Base-by-base conservation (phyloP, 2,888 invertebrate species). In the Drosophila atripex region DNA sequence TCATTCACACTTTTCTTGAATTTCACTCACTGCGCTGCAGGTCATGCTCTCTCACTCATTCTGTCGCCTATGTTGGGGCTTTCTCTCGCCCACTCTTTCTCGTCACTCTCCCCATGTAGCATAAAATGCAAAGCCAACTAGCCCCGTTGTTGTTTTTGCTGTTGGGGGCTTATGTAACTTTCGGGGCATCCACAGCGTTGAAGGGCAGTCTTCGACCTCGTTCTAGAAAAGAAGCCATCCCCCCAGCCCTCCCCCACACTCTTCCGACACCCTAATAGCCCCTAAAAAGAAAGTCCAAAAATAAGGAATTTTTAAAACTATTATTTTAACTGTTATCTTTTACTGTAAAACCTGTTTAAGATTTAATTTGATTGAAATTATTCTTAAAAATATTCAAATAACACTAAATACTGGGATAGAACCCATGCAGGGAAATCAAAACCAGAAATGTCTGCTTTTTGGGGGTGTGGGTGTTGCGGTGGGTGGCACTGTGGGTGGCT, bases 181-280 rank as follows among this genome's bases (percentile, higher is more conserved):
- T 66, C 52, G 63, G 65, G 75, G 66, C 65, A 71, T 76, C 60
- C 47, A 65, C 58, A 63, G 38, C 75, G 60, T 71, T 82, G 87
- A 87, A 87, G 87, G 87, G 88, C 87, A 87, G 87, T 87, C 89
- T 85, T 88, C 85, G 88, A 89, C 87, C 87, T 87, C 87, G 87
- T 86, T 77, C 88, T 77, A 89, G 87, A 89, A 87, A 86, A 75
- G 66, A 68, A 59, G 16, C 60, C 51, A 71, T 52, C 66, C 38
- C 52, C 65, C 50, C 76, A 73, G 60, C 35, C n/a, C n/a, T 35
- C n/a, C n/a, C n/a, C 12, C 64, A n/a, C n/a, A n/a, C n/a, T 28
- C 11, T 7, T 14, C 18, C 59, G 11, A 11, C 50, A n/a, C 30
- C 16, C 12, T 16, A 18, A 32, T 58, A 39, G 14, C 47, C 47